A percentile compares a stretch with the other conserved stretches of the same genome.
These are phyloP conservation scores for Drosophila tanythrix DNA, from an alignment of 2,888 invertebrate genomes.

Conservation along the genomic window DNA sequence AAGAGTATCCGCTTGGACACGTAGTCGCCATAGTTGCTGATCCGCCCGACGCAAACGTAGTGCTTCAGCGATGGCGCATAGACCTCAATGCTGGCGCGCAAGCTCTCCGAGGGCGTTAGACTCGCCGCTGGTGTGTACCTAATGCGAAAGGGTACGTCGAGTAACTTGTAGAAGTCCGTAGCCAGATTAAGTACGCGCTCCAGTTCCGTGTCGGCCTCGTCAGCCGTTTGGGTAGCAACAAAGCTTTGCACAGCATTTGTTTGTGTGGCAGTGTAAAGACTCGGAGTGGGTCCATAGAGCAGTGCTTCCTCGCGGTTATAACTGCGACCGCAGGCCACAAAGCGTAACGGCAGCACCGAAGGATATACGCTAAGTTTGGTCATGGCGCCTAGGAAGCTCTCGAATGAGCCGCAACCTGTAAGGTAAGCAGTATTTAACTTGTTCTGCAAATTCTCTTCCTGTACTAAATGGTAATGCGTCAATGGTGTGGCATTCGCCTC, in stretches of 20 bases:
- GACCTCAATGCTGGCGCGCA: constrained; percentile 90
- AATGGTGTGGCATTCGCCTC: constrained; percentile 88
- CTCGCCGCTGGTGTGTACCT: constrained; percentile 87
- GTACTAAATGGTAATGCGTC: constrained; percentile 87
- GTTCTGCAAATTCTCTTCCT: constrained; percentile 85
- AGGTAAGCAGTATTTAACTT: constrained; percentile 88
- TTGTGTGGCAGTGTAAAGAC: constrained; percentile 89
- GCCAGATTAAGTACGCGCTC: constrained; percentile 86
- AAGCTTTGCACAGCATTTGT: constrained; percentile 89
- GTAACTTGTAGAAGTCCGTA: constrained; percentile 87
- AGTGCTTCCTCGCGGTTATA: constrained; percentile 85
- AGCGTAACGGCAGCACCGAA: constrained; percentile 88
- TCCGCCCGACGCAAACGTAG: constrained; percentile 90
- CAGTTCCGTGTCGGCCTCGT: constrained; percentile 86
- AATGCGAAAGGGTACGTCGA: constrained; percentile 89
- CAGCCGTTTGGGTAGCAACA: constrained; percentile 86
- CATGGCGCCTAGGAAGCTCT: constrained; percentile 88
- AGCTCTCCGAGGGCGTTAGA: constrained; percentile 88
- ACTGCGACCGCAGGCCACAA: constrained; percentile 89
- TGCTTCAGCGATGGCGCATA: constrained; percentile 88
- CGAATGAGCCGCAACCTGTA: constrained; percentile 90
- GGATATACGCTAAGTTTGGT: constrained; percentile 88
- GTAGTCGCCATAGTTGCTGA: constrained; percentile 90
- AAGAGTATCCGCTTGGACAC: constrained; percentile 92
- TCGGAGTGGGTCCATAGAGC: constrained; percentile 75